Evolutionary conservation across 2,888 invertebrate species (phyloP).

Genomic region (Oscheius sp.): DNA sequence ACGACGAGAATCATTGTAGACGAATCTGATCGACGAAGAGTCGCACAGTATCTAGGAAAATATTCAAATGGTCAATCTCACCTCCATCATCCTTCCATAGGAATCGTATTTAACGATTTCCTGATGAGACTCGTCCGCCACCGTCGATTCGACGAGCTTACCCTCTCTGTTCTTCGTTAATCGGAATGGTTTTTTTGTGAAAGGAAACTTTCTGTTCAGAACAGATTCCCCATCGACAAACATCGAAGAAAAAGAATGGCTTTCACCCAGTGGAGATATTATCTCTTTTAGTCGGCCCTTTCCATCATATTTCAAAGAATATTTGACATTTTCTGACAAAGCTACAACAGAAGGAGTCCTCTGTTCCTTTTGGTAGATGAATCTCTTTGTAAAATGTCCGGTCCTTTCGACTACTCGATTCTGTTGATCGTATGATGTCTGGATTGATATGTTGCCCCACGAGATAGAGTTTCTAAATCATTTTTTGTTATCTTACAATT

Average conservation of each 20-base stretch:
- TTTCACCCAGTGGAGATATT: conserved; percentile 36
- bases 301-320: conserved; percentile 37
- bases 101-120: conserved; percentile 29
- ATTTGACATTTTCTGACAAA: conserved; percentile 3
- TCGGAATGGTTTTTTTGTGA: conserved; percentile 35
- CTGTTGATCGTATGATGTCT: conserved; percentile 35
- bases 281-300: conserved; percentile 40
- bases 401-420: conserved; percentile 41
- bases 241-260: conserved; percentile 36
- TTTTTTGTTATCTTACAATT: background rate
- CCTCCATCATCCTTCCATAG: conserved; percentile 23
- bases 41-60: conserved; percentile 15
- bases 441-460: conserved; percentile 41
- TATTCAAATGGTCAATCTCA: background rate
- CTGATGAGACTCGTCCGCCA: conserved; percentile 44
- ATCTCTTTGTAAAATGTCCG: conserved; percentile 32
- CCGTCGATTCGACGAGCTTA: conserved; percentile 31
- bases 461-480: conserved; percentile 26
- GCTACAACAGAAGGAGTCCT: conserved; percentile 33
- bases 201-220: conserved; percentile 25
- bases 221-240: conserved; percentile 38
- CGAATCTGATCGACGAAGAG: conserved; percentile 10
- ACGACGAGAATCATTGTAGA: background rate
- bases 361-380: conserved; percentile 36
- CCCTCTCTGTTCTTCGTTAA: conserved; percentile 28